phyloP scores from a whole-genome alignment of 2,797 vertebrate species.

The Taeniopygia guttata region DNA sequence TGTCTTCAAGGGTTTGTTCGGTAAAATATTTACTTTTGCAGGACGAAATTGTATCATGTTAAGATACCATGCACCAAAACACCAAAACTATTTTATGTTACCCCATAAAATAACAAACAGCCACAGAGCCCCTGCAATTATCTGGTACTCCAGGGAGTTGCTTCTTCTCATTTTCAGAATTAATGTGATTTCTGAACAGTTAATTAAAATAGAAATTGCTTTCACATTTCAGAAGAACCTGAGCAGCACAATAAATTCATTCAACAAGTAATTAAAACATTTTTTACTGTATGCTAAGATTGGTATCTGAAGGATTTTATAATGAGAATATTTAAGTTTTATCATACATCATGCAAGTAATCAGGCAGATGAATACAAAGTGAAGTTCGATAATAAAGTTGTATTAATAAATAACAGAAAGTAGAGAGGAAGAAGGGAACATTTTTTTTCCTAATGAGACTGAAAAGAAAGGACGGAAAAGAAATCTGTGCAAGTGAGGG shows the following conservation, averaged over 20 bases:
- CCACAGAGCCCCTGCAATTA: neutral
- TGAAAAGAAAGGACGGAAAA: neutral
- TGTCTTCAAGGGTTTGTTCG: neutral
- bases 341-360: neutral
- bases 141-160: neutral
- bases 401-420: neutral
- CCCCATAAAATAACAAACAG: neutral
- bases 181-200: neutral
- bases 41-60: neutral
- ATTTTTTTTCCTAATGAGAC: neutral
- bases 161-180: neutral
- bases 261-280: neutral
- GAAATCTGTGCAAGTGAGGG: neutral
- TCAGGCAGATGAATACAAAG: neutral
- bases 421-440: neutral
- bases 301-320: neutral
- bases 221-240: neutral
- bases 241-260: neutral
- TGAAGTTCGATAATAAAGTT: neutral
- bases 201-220: slow-evolving; percentile 12
- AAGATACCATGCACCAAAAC: neutral
- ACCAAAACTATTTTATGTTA: neutral
- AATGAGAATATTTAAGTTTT: neutral
- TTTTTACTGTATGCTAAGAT: neutral
- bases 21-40: neutral